phyloP scores from a whole-genome alignment of 1,140 invertebrate genomes.

The Ruditapes philippinarum region DNA sequence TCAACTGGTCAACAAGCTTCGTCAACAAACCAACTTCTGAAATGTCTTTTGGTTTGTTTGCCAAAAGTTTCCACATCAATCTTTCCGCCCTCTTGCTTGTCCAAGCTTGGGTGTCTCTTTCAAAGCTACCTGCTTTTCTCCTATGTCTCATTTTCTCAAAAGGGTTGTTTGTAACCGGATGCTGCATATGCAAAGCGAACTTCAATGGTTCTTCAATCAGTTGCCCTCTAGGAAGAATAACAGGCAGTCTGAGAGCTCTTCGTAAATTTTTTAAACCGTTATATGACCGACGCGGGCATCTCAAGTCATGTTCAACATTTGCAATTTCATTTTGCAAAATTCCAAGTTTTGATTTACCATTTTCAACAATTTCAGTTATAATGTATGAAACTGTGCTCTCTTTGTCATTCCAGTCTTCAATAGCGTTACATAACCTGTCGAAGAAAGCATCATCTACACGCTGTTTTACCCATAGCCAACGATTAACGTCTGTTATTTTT shows the following conservation, averaged over 20 bases:
- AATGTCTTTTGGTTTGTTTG: not conserved
- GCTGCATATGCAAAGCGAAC: not conserved
- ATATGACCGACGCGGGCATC: not conserved
- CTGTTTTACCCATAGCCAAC: conserved; percentile 52
- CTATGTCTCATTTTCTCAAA: not conserved
- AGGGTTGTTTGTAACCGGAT: not conserved
- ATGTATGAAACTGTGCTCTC: conserved; percentile 5
- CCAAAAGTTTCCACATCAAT: conserved; percentile 19
- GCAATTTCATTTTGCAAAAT: conserved; percentile 46
- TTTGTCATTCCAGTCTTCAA: conserved; percentile 59
- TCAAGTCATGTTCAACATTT: conserved; percentile 21
- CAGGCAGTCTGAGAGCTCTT: not conserved
- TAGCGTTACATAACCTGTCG: conserved; percentile 21
- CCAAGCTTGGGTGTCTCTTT: conserved; percentile 51
- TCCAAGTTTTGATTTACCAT: conserved; percentile 27
- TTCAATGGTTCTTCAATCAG: not conserved
- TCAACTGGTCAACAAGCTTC: conserved; percentile 32
- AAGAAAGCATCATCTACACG: conserved; percentile 34
- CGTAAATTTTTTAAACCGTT: not conserved
- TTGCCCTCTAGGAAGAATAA: not conserved
- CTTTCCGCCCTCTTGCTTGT: conserved; percentile 43
- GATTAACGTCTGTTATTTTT: not conserved
- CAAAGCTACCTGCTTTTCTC: not conserved
- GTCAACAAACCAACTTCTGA: not conserved
- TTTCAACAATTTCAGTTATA: conserved; percentile 20